phyloP scores from a whole-genome alignment of 1,140 invertebrate species.

The Lineus longissimus region DNA sequence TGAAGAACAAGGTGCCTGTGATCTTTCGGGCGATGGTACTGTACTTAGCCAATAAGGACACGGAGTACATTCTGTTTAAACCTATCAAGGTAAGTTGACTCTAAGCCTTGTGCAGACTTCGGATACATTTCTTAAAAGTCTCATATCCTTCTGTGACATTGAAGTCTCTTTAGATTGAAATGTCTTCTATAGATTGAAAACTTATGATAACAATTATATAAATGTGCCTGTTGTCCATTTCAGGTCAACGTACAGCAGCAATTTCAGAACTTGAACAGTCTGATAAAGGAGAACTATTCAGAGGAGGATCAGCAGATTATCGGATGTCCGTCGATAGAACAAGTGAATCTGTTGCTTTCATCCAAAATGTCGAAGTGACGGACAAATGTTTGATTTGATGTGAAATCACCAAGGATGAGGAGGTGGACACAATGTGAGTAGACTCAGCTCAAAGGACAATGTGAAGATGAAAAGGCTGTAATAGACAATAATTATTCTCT shows the following conservation, averaged over 20 bases:
- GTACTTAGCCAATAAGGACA: constrained; percentile 93
- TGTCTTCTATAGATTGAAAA: neutral
- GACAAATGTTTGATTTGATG: too few relatives aligned
- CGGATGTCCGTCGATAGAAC: constrained; percentile 83
- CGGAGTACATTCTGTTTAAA: constrained; percentile 90
- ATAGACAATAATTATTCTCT: too few relatives aligned
- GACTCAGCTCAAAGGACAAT: too few relatives aligned
- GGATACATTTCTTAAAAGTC: neutral
- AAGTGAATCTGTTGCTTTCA: constrained; percentile 60
- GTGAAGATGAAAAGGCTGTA: too few relatives aligned
- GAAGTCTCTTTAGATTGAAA: neutral
- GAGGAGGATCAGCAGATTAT: constrained; percentile 78
- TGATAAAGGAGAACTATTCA: constrained; percentile 69
- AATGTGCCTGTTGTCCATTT: constrained; percentile 34
- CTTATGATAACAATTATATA: neutral
- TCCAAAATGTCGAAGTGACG: neutral
- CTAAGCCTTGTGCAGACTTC: too few relatives aligned
- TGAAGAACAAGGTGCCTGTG: constrained; percentile 74
- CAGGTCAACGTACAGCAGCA: constrained; percentile 83
- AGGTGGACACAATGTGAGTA: too few relatives aligned
- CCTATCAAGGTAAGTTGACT: constrained; percentile 72
- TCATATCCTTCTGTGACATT: neutral
- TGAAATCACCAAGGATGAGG: too few relatives aligned
- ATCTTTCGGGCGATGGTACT: constrained; percentile 86
- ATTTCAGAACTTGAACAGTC: constrained; percentile 78